These are phyloP conservation scores for Batillaria attramentaria DNA, from an alignment of 1,140 invertebrate genomes.

Conservation along the genomic window DNA sequence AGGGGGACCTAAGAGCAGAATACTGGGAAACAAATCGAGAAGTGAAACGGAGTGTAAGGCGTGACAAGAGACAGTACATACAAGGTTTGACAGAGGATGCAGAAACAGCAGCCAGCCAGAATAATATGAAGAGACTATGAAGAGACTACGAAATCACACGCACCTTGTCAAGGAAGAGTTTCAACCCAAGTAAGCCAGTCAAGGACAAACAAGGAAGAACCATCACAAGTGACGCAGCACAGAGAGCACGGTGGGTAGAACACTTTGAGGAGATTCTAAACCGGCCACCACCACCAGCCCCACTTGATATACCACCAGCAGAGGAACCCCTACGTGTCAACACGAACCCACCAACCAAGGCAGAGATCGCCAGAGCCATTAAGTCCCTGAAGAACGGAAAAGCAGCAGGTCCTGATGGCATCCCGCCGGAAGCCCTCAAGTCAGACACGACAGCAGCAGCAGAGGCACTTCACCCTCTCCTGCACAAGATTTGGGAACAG, in stretches of 20 bases:
- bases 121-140: neutral
- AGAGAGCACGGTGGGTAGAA: neutral
- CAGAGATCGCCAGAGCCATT: neutral
- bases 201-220: neutral
- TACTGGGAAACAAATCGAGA: slow-evolving; percentile 20
- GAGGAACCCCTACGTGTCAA: neutral
- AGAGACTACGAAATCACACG: slow-evolving; percentile 10
- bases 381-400: neutral
- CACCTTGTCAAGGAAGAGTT: neutral
- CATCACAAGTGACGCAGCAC: neutral
- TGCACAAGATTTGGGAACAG: slow-evolving; percentile 32
- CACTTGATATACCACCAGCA: neutral
- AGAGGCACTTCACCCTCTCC: slow-evolving; percentile 21
- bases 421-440: slow-evolving; percentile 39
- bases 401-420: slow-evolving; percentile 35
- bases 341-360: neutral
- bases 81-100: neutral
- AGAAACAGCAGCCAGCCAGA: slow-evolving; percentile 8
- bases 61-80: slow-evolving; percentile 28
- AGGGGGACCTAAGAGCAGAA: slow-evolving; percentile 1
- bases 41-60: slow-evolving; percentile 9
- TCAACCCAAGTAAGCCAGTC: neutral
- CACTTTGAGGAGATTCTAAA: neutral
- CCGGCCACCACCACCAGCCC: neutral
- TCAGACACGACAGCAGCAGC: slow-evolving; percentile 22